A percentile compares a stretch with the other conserved stretches of the same genome.
Conservation (phyloP, 2,797 vertebrate species). For the Monodelphis domestica region DNA sequence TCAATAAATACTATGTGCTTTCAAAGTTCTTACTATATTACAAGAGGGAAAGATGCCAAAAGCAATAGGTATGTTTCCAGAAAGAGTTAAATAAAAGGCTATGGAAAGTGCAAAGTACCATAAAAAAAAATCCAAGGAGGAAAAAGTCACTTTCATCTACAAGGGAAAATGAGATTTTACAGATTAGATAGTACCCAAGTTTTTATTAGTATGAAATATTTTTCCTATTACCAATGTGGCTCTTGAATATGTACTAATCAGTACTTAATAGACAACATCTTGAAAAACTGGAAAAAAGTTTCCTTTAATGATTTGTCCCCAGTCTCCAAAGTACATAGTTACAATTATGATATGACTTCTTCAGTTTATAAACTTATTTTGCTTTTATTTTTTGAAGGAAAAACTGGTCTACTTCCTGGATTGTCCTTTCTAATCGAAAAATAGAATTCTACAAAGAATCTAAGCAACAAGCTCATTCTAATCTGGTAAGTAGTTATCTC, state of each 20-base stretch:
- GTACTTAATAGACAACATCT: neutral
- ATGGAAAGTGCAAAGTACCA: neutral
- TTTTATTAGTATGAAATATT: neutral
- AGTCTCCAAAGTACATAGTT: neutral
- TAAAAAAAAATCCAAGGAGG: neutral
- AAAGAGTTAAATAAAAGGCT: neutral
- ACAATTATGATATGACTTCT: constrained; percentile 17
- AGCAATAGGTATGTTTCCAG: neutral
- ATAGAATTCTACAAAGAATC: constrained; percentile 94
- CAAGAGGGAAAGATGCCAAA: neutral
- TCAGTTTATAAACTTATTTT: constrained; percentile 21
- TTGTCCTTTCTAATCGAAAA: constrained; percentile 89
- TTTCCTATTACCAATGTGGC: constrained; percentile 30
- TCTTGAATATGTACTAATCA: too few relatives aligned
- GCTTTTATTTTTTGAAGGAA: constrained; percentile 85
- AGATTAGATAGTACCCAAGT: neutral
- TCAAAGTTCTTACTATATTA: neutral
- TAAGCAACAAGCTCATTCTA: constrained; percentile 88
- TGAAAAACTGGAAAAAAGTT: constrained; percentile 18
- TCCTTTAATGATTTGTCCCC: neutral
- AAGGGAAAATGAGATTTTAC: neutral
- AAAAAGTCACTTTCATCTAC: neutral
- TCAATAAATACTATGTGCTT: neutral
- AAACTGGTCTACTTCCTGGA: constrained; percentile 93
- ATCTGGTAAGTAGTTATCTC: constrained; percentile 86